Conservation (phyloP, 2,797 vertebrate genomes). For the Australoheros facetus region DNA sequence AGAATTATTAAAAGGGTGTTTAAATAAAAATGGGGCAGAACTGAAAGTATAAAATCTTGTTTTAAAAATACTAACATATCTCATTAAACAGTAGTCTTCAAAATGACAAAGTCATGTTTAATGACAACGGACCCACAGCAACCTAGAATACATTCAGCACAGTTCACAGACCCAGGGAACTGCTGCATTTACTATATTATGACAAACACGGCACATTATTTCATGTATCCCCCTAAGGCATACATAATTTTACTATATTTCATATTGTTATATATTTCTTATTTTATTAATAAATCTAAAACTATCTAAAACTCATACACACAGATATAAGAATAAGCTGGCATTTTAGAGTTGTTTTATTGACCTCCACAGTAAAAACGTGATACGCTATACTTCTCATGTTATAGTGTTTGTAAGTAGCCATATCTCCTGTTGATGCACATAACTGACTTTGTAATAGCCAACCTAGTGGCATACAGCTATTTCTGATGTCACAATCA, state of each 20-base stretch:
- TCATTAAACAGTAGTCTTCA: not conserved
- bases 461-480: not conserved
- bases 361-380: constrained; percentile 1
- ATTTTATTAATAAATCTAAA: not conserved
- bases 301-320: not conserved
- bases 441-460: not conserved
- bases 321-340: not conserved
- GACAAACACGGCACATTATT: not conserved
- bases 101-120: constrained; percentile 1
- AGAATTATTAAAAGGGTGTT: constrained; percentile 3
- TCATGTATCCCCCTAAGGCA: not conserved
- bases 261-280: not conserved
- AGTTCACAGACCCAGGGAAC: not conserved
- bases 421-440: not conserved
- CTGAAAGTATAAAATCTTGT: not conserved
- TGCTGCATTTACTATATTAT: not conserved
- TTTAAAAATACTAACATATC: constrained; percentile 4
- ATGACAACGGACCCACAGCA: not conserved
- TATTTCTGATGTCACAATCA: not conserved
- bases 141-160: not conserved
- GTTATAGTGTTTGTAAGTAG: not conserved
- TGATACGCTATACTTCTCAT: not conserved
- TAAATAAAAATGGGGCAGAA: not conserved
- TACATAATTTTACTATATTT: constrained; percentile 3
- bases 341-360: constrained; percentile 11